These are phyloP conservation scores for Chrysomallon squamiferum DNA, from an alignment of 1,140 invertebrate genomes.

Conservation along the genomic window DNA sequence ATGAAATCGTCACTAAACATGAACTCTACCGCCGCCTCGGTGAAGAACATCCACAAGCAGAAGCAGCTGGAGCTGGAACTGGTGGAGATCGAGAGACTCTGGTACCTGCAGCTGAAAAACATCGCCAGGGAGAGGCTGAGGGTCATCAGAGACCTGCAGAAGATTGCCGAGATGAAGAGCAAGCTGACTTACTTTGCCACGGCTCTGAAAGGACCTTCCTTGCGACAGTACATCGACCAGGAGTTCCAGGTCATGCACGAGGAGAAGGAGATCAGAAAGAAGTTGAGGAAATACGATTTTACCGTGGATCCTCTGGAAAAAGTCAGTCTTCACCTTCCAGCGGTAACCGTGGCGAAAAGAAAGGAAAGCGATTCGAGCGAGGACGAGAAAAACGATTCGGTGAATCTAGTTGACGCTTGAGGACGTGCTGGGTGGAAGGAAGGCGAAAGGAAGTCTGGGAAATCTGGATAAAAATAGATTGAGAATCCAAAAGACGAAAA, in stretches of 20 bases:
- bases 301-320: constrained; percentile 14
- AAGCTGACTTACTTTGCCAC: constrained; percentile 10
- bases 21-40: constrained; percentile 9
- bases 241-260: constrained; percentile 1
- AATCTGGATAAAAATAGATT: no score
- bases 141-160: constrained; percentile 13
- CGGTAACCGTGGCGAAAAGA: background rate
- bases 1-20: no score
- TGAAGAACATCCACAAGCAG: constrained; percentile 20
- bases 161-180: constrained; percentile 2
- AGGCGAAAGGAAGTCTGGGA: background rate
- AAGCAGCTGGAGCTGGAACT: constrained; percentile 20
- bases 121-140: constrained; percentile 14
- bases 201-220: constrained; percentile 1
- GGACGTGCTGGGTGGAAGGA: background rate
- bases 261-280: constrained; percentile 6
- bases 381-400: background rate
- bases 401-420: background rate
- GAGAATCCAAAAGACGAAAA: no score
- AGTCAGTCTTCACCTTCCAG: constrained; percentile 4
- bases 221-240: constrained; percentile 6
- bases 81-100: constrained; percentile 13
- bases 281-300: constrained; percentile 13
- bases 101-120: constrained; percentile 14
- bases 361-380: background rate